Evolutionary conservation across 2,113 vertebrate species (phyloP).

Genomic region (Pantherophis guttatus): DNA sequence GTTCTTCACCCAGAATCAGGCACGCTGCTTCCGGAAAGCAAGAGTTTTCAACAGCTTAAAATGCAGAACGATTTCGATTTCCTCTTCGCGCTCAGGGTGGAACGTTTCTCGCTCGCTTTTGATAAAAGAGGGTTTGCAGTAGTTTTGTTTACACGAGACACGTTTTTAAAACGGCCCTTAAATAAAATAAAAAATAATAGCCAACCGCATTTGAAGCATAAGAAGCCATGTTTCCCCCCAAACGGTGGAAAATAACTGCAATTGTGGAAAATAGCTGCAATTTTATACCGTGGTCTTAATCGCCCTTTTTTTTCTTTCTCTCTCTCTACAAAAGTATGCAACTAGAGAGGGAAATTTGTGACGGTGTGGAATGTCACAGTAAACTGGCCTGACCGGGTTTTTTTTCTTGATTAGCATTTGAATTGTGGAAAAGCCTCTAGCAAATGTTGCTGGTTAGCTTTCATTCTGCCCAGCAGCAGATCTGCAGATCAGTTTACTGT

Average conservation of each 20-base stretch:
- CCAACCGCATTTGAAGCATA: not conserved
- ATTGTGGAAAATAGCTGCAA: not conserved
- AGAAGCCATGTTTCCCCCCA: not conserved
- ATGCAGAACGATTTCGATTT: not conserved
- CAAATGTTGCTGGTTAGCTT: not conserved
- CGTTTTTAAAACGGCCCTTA: not conserved
- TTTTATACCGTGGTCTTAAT: not conserved
- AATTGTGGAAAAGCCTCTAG: not conserved
- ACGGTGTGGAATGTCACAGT: not conserved
- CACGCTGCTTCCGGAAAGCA: not conserved
- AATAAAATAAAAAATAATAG: not conserved
- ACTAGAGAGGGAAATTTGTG: not conserved
- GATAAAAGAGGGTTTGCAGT: not conserved
- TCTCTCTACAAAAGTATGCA: not conserved
- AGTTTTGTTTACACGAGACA: not conserved
- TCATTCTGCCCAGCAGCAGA: not conserved
- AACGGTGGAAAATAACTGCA: not conserved
- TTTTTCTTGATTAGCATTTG: not conserved
- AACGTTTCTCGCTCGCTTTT: not conserved
- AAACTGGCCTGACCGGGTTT: not conserved
- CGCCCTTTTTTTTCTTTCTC: not conserved
- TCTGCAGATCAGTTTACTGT: no score
- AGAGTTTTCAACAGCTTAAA: slow-evolving; percentile 13
- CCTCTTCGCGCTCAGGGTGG: not conserved
- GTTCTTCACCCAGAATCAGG: not conserved